Conservation (phyloP, 2,797 vertebrate species). For the Sebastes kiyomatsui region DNA sequence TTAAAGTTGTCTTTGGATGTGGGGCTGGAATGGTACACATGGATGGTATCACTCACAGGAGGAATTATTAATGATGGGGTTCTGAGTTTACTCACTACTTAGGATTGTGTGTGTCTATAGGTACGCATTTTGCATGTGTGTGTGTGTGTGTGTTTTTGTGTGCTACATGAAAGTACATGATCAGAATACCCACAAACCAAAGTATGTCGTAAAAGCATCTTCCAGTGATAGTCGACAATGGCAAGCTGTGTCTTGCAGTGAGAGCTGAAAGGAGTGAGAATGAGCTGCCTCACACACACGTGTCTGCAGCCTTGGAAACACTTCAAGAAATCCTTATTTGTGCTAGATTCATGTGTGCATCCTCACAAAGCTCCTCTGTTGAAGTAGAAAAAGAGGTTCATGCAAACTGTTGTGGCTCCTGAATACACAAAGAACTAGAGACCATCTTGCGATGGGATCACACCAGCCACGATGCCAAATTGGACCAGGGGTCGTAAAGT, state of each 20-base stretch:
- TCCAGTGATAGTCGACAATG: slow-evolving; percentile 50
- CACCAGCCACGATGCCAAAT: background rate
- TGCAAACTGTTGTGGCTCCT: background rate
- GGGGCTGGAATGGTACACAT: background rate
- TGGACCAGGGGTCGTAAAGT: background rate
- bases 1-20: background rate
- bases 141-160: background rate
- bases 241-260: slow-evolving; percentile 70
- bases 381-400: background rate
- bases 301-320: slow-evolving; percentile 66
- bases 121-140: background rate
- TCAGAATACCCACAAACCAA: slow-evolving; percentile 39
- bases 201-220: slow-evolving; percentile 51
- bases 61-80: slow-evolving; percentile 20
- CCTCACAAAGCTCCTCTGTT: slow-evolving; percentile 21
- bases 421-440: background rate
- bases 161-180: slow-evolving; percentile 59
- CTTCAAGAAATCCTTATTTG: slow-evolving; percentile 34
- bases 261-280: slow-evolving; percentile 21
- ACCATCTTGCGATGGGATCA: background rate
- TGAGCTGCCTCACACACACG: slow-evolving; percentile 52
- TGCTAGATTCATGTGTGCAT: slow-evolving; percentile 35
- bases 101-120: background rate
- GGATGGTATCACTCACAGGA: background rate
- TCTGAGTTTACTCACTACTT: slow-evolving; percentile 6